Percentiles rank a stretch among this genome's conserved stretches.
phyloP scores from a whole-genome alignment of 1,140 invertebrate genomes.

The Euschistus heros region DNA sequence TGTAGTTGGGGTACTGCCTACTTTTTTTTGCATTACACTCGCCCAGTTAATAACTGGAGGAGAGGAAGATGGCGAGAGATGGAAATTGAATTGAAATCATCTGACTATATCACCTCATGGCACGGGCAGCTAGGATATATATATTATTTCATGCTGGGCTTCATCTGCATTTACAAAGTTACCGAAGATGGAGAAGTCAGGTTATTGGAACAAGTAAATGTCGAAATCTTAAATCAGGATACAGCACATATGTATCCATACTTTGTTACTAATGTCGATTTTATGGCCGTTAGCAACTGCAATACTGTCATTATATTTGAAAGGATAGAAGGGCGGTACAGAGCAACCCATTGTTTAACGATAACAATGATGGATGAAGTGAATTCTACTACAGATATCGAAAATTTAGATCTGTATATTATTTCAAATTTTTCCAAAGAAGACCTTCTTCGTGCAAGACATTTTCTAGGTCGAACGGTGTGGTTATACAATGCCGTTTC shows the following conservation, averaged over 20 bases:
- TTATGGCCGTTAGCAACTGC: constrained; percentile 2
- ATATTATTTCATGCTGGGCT: background rate
- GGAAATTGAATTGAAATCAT: background rate
- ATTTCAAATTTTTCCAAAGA: constrained; percentile 1
- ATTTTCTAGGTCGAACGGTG: background rate
- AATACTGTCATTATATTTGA: background rate
- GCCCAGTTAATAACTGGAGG: constrained; percentile 2
- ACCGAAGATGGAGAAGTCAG: background rate
- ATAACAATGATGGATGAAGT: background rate
- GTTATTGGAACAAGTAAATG: background rate
- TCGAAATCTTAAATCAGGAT: constrained; percentile 8
- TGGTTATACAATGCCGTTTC: background rate
- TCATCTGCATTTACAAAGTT: background rate
- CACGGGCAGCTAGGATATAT: background rate
- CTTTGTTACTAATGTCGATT: background rate
- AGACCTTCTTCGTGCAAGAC: background rate
- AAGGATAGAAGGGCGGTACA: background rate
- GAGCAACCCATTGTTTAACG: background rate
- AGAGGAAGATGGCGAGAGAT: background rate
- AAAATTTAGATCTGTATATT: constrained; percentile 1
- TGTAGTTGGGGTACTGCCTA: constrained; percentile 1
- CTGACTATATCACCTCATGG: background rate
- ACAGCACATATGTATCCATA: background rate
- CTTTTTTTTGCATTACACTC: background rate
- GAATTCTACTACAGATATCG: background rate